Percentiles rank a stretch among this genome's conserved stretches.
Evolutionary conservation across 2,888 invertebrate species (phyloP).

Genomic region (Zygaena filipendulae): DNA sequence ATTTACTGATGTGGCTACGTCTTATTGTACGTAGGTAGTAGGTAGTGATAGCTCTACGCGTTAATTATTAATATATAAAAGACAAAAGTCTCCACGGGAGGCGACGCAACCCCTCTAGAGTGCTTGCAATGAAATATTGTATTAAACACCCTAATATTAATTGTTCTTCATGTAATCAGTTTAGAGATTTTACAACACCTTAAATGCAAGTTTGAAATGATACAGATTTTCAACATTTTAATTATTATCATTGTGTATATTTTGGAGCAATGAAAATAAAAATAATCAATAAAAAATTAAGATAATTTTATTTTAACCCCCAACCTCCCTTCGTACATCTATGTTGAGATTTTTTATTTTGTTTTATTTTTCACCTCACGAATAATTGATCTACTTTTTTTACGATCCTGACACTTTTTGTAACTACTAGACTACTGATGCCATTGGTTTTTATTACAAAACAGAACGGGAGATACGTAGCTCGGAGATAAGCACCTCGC

Average conservation of each 20-base stretch:
- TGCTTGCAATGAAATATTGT: too few species aligned
- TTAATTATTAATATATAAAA: conserved; percentile 28
- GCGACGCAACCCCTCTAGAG: conserved; percentile 24
- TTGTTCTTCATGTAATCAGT: conserved; percentile 62
- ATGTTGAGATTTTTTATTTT: too few species aligned
- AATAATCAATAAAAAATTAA: conserved; percentile 48
- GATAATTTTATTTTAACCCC: conserved; percentile 21
- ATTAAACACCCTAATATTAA: conserved; percentile 50
- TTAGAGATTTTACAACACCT: conserved; percentile 54
- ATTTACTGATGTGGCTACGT: conserved; percentile 58
- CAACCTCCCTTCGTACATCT: not conserved
- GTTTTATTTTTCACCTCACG: too few species aligned
- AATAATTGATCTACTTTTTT: too few species aligned
- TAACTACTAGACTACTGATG: too few species aligned
- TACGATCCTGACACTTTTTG: too few species aligned
- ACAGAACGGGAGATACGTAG: too few species aligned
- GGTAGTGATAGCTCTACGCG: conserved; percentile 24
- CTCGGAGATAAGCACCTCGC: too few species aligned
- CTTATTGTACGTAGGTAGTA: conserved; percentile 38
- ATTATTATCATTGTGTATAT: conserved; percentile 63
- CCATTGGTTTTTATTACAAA: too few species aligned
- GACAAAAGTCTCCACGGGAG: conserved; percentile 33
- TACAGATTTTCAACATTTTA: conserved; percentile 53
- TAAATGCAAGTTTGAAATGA: conserved; percentile 51
- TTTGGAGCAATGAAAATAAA: conserved; percentile 67